Evolutionary conservation across 2,797 vertebrate genomes (phyloP), one percentile per base, ranked within the genome.

Genomic region (Lycodopsis pacificus): DNA sequence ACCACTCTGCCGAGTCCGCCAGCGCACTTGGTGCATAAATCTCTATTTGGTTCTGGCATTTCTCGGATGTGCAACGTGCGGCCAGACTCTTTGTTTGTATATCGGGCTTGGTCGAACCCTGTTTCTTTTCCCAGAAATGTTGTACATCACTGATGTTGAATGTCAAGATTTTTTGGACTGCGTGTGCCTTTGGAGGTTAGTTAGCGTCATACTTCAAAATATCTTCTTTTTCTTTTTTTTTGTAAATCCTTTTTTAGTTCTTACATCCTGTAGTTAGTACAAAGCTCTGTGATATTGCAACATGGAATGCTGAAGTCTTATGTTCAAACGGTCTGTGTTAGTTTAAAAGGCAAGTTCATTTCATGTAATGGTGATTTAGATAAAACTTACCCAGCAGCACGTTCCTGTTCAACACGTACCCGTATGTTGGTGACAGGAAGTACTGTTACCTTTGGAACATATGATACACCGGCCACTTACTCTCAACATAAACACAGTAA

Each of bases 101-200:
- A 64, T 80, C 77, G 38, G 88, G 80, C 70, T 84, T 89, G 88
- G 84, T 90, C 68, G 82, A 91, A 86, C 79, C 75, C 67, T 86
- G 73, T 89, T 90, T 93, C 72, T 89, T 90, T 94, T 93, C 88
- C 83, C 81, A 85, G 84, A 88, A 93, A 86, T 77, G 81, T 82
- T 82, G 78, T 83, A 72, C 85, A 84, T 89, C 80, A 76, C 77
- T 88, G 83, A 85, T 64, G 65, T 75, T 83, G 76, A 75, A 90
- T 84, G 81, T 78, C 44, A 57, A 67, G 66, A 57, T 79, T 79
- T 78, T 82, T 85, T 88, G 72, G 76, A 56, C 57, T 71, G 22
- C 15, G 1, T 73, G 77, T 80, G 85, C 80, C 63, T 91, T 85
- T 54, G 62, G 74, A 86, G 73, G 83, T 82, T 86, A 78, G 83